Percentiles rank a stretch among this genome's conserved stretches.
These are phyloP conservation scores for Tolmerus cingulatus DNA, from an alignment of 2,888 invertebrate genomes.

Conservation along the genomic window DNA sequence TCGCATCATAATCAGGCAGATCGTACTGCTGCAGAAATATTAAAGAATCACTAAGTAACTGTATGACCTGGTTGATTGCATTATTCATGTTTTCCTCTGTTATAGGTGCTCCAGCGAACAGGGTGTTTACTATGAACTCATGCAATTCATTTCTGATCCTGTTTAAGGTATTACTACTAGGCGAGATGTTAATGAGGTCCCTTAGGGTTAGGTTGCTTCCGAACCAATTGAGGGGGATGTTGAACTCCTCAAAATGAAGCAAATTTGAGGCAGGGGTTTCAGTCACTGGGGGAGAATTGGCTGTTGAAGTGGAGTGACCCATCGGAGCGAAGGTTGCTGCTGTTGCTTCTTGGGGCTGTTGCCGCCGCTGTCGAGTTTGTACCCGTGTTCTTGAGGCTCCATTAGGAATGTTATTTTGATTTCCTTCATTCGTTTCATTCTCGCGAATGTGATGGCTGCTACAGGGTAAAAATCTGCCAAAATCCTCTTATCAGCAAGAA, in stretches of 20 bases:
- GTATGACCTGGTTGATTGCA: slow-evolving; percentile 57
- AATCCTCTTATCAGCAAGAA: neutral
- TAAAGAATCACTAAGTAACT: slow-evolving; percentile 56
- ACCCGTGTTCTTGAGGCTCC: neutral
- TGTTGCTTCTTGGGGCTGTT: neutral
- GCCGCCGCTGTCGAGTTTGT: slow-evolving; percentile 37
- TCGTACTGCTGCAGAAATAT: slow-evolving; percentile 60
- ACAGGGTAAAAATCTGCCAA: slow-evolving; percentile 70
- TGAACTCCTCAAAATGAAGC: slow-evolving; percentile 40
- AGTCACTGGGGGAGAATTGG: neutral
- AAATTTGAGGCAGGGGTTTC: neutral
- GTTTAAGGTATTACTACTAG: slow-evolving; percentile 50
- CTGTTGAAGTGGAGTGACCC: neutral
- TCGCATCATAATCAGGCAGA: slow-evolving; percentile 58
- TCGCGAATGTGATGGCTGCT: slow-evolving; percentile 74
- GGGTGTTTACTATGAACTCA: slow-evolving; percentile 54
- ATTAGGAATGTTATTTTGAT: neutral
- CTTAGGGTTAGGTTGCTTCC: slow-evolving; percentile 49
- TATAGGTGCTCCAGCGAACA: slow-evolving; percentile 57
- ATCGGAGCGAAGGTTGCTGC: neutral
- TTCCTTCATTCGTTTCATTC: slow-evolving; percentile 50
- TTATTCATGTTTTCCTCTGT: slow-evolving; percentile 55
- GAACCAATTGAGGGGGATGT: slow-evolving; percentile 48
- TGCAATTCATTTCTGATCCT: slow-evolving; percentile 56
- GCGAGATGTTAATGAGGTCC: slow-evolving; percentile 48